Evolutionary conservation across 1,140 invertebrate species (phyloP).

Genomic region (Aculops lycopersici): DNA sequence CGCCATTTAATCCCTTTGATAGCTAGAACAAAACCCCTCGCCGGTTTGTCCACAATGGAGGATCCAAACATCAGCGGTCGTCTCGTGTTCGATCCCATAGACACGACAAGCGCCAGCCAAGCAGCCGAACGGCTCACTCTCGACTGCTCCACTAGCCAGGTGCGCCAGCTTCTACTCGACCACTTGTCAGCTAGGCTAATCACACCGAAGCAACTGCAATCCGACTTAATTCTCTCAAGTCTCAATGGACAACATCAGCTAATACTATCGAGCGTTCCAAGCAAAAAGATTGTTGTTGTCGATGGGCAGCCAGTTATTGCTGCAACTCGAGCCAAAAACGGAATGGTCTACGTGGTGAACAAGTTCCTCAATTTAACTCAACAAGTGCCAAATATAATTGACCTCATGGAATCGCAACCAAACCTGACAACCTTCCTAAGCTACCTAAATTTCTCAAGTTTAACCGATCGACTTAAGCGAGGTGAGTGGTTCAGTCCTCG

Average conservation of each 20-base stretch:
- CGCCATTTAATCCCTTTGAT: too few relatives aligned
- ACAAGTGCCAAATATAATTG: slow-evolving; percentile 5
- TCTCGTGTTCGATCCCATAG: too few relatives aligned
- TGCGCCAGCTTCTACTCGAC: slow-evolving; percentile 15
- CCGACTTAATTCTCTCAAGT: slow-evolving; percentile 8
- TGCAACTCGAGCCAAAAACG: slow-evolving; percentile 15
- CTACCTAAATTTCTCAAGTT: slow-evolving; percentile 1
- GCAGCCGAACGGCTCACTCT: too few relatives aligned
- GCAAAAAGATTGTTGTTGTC: slow-evolving; percentile 14
- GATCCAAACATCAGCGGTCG: too few relatives aligned
- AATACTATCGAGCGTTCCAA: slow-evolving; percentile 10
- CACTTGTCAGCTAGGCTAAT: slow-evolving; percentile 12
- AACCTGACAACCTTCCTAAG: slow-evolving; percentile 3
- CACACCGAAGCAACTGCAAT: slow-evolving; percentile 8
- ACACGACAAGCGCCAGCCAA: too few relatives aligned
- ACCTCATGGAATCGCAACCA: slow-evolving; percentile 5
- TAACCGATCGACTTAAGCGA: slow-evolving; percentile 4
- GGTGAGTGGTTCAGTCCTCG: too few relatives aligned
- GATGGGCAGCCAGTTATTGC: slow-evolving; percentile 14
- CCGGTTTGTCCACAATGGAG: too few relatives aligned
- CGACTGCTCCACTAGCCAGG: slow-evolving; percentile 9
- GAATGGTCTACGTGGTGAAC: slow-evolving; percentile 18
- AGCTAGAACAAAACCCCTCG: too few relatives aligned
- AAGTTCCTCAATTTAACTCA: slow-evolving; percentile 15
- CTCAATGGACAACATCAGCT: slow-evolving; percentile 5